Conservation (phyloP, 2,888 invertebrate species). For the Crocallis elinguaria region DNA sequence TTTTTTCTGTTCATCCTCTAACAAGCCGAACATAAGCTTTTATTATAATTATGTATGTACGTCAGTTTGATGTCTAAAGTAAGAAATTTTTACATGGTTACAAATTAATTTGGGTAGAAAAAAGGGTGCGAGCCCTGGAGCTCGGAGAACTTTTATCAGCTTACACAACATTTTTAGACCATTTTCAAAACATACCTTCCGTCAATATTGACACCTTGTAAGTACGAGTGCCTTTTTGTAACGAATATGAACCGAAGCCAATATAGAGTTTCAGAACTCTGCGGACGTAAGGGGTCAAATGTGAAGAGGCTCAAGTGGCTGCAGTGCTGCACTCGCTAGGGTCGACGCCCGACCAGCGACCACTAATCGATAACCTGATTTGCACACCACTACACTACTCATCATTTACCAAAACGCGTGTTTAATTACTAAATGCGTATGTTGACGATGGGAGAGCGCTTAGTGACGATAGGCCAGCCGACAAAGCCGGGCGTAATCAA, state of each 20-base stretch:
- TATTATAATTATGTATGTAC: too few species aligned
- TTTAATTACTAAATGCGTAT: conserved; percentile 31
- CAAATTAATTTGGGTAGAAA: too few species aligned
- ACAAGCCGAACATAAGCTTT: too few species aligned
- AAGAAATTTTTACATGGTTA: too few species aligned
- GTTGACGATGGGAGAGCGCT: conserved; percentile 7
- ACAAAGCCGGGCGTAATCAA: conserved; percentile 24
- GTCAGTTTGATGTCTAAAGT: too few species aligned
- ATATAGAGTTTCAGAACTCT: conserved; percentile 24
- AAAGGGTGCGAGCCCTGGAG: neutral
- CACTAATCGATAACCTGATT: conserved; percentile 81
- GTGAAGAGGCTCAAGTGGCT: conserved; percentile 30
- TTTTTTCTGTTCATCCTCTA: too few species aligned
- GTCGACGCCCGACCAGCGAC: conserved; percentile 74
- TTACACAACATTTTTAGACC: too few species aligned
- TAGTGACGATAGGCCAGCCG: conserved; percentile 25
- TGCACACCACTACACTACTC: conserved; percentile 65
- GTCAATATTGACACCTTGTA: neutral
- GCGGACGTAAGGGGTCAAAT: conserved; percentile 41
- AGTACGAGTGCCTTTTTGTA: conserved; percentile 4
- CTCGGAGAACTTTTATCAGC: too few species aligned
- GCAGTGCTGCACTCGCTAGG: conserved; percentile 53
- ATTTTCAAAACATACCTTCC: too few species aligned
- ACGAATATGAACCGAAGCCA: conserved; percentile 29
- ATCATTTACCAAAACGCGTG: conserved; percentile 54